These are phyloP conservation scores for Xestia ashworthii DNA, from an alignment of 2,888 invertebrate species.

Conservation along the genomic window DNA sequence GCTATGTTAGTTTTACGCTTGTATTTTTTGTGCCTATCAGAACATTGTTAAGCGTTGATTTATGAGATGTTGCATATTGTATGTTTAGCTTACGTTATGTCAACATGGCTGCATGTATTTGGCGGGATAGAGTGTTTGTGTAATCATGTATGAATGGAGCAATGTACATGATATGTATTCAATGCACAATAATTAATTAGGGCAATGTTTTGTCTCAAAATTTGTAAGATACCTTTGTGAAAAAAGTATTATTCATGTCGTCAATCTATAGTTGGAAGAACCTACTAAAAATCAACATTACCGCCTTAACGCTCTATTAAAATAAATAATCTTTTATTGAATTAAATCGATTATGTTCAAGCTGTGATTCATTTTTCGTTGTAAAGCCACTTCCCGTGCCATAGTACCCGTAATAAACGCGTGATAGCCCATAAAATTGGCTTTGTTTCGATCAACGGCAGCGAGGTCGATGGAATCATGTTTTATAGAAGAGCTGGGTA, in stretches of 20 bases:
- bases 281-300: neutral
- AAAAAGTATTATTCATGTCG: too few species aligned
- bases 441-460: slow-evolving; percentile 36
- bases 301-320: neutral
- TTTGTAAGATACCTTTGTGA: neutral
- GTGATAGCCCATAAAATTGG: slow-evolving; percentile 30
- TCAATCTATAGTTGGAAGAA: neutral
- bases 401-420: slow-evolving; percentile 38
- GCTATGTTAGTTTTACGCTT: slow-evolving; percentile 45
- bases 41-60: slow-evolving; percentile 46
- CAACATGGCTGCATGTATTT: neutral
- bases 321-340: slow-evolving; percentile 41
- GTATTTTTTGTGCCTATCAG: slow-evolving; percentile 50
- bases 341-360: slow-evolving; percentile 36
- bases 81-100: slow-evolving; percentile 40
- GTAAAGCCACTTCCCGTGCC: slow-evolving; percentile 22
- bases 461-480: slow-evolving; percentile 16
- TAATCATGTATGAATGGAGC: neutral
- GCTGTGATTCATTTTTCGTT: slow-evolving; percentile 38
- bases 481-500: slow-evolving; percentile 12
- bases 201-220: neutral
- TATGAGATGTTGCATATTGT: slow-evolving; percentile 26
- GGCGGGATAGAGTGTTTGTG: neutral
- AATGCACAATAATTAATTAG: neutral
- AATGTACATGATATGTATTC: neutral